Percentiles rank a stretch among this genome's conserved stretches.
These are phyloP conservation scores for Branchellion lobata DNA, from an alignment of 2,888 invertebrate species.

Conservation along the genomic window DNA sequence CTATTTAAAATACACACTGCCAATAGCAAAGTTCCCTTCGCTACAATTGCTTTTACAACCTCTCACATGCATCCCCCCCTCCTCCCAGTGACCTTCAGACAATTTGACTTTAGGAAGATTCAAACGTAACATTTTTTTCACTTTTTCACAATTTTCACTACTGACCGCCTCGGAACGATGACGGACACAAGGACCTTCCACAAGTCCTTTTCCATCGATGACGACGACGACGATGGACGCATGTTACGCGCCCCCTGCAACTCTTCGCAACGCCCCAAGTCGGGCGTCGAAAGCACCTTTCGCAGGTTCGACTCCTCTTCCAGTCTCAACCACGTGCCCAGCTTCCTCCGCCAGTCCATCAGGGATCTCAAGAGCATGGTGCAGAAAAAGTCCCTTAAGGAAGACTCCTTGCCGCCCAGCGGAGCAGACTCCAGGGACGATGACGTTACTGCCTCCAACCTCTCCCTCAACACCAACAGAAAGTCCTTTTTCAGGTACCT, in stretches of 20 bases:
- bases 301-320: not conserved
- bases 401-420: conserved; percentile 10
- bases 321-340: not conserved
- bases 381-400: not conserved
- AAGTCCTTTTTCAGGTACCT: no score
- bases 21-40: no score
- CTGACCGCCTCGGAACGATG: no score
- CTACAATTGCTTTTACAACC: no score
- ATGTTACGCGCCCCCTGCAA: not conserved
- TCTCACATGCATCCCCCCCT: no score
- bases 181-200: no score
- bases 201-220: not conserved
- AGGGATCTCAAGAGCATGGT: conserved; percentile 5
- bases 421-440: no score
- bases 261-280: not conserved
- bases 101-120: no score
- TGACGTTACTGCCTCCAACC: not conserved
- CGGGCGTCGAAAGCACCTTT: not conserved
- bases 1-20: no score
- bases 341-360: not conserved
- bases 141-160: no score
- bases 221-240: not conserved
- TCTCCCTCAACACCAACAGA: not conserved
- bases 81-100: no score
- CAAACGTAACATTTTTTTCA: no score